Evolutionary conservation across 2,888 invertebrate genomes (phyloP), one percentile per base, ranked within the genome.

Genomic region (Tinea trinotella): DNA sequence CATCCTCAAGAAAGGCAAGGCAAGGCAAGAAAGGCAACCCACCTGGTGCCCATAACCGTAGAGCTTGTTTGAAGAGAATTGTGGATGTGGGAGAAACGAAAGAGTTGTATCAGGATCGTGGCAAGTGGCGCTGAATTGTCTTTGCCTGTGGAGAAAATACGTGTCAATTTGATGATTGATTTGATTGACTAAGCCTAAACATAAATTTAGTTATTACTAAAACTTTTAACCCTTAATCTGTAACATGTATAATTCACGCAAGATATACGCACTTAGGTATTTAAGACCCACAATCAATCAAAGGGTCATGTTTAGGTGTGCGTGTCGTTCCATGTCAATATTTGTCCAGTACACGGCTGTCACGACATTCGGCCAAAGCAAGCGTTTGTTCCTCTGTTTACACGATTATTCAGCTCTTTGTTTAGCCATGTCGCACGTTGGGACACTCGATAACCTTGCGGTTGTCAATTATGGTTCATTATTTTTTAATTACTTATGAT

Each of bases 361-460:
- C 82, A 79, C 78, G 74, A 73, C 74, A 75, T 72, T 62, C 61
- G 62, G 60, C 13, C 55, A 40, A n/a, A 36, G 36, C 18, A 48
- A 52, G 18, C 46, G n/a, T 46, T n/a, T 46, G 46, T 12, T 5
- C 17, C 9, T 34, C 59, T 81, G 75, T 84, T 82, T 82, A 67
- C 74, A 67, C 69, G 75, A 74, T 80, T 81, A 80, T 82, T 82
- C 80, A 82, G 58, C 66, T 67, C 12, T 83, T 56, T 56, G 78
- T 83, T 83, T 83, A 75, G 58, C 64, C 67, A 67, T 19, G 19
- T 17, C 19, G 18, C n/a, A 24, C 4, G 24, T 22, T 24, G 50
- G 10, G 12, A 12, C 13, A 50, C 12, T 24, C 24, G 24, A n/a
- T 50, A 50, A 19, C 19, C 46, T 17, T 46, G 17, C 2, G n/a